Base-by-base conservation (phyloP, 1,140 invertebrate genomes). In the Eupeodes corollae region DNA sequence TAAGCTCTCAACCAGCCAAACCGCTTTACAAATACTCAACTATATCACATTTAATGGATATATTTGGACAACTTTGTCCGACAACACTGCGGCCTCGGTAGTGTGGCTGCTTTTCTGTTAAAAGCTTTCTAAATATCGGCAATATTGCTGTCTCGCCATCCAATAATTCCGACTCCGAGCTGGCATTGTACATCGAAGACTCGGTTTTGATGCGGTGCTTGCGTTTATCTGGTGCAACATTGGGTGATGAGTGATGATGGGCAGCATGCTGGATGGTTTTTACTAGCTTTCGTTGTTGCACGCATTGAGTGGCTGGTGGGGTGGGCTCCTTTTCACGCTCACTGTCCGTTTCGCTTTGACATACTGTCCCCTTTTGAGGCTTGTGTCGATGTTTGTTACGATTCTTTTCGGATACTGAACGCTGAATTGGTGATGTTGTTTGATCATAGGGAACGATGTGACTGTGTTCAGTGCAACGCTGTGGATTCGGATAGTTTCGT, bases 31-130 rank as follows among this genome's bases (percentile, higher is more conserved):
- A 79, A 71, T 92, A 92, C 64, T 92, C 89, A 53, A 93, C 89
- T 56, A 94, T 92, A 75, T 94, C 90, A 75, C 90, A 93, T 70
- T 92, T 94, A 55, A 94, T 91, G 31, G 88, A 89, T 71, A 92
- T 91, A 74, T 91, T 92, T 8, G 89, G 89, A 70, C 89, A 92
- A 54, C 88, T 91, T 52, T 88, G 79, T 43, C 90, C 87, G 46
- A 68, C 65, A 10, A 57, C 59, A 45, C 56, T 68, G 43, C 63
- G 61, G 6, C 63, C 59, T 6, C 63, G 56, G 35, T 68, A 67
- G 46, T 67, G 61, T 44, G 66, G 63, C 42, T 65, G 64, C 50
- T 87, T 74, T 61, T 91, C 86, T 16, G 84, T 88, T 37, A 91
- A 74, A 5, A 91, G 75, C 69, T 91, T 91, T 55, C 91, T 86